phyloP scores from a whole-genome alignment of 2,113 vertebrate species.

The Caranx ignobilis region DNA sequence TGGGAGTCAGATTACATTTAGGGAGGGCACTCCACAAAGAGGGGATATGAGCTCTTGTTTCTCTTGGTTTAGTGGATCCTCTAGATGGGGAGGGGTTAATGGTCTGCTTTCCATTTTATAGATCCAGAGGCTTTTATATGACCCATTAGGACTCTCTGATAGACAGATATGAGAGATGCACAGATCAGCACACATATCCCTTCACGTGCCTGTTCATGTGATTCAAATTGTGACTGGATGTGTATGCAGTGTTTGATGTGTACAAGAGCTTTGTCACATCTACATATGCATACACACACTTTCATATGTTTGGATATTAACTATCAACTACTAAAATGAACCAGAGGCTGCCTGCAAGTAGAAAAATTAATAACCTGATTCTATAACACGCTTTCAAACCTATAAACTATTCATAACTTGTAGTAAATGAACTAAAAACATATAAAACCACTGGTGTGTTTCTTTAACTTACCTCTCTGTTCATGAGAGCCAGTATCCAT shows the following conservation, averaged over 20 bases:
- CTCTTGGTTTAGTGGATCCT: conserved; percentile 51
- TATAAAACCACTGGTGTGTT: background rate
- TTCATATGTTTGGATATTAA: background rate
- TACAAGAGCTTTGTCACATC: background rate
- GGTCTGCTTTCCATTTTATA: conserved; percentile 72
- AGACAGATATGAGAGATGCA: conserved; percentile 39
- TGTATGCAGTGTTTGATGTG: background rate
- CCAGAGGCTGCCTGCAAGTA: background rate
- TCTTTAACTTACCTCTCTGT: background rate
- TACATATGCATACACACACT: background rate
- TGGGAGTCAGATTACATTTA: conserved; percentile 70
- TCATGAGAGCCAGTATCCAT: background rate
- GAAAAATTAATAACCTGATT: background rate
- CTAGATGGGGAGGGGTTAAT: conserved; percentile 51
- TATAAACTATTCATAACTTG: background rate
- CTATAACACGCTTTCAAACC: background rate
- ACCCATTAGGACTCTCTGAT: conserved; percentile 65
- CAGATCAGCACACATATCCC: background rate
- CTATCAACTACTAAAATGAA: background rate
- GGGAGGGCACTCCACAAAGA: conserved; percentile 16
- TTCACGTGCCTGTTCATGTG: background rate
- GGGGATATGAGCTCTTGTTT: conserved; percentile 59
- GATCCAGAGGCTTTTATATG: conserved; percentile 76
- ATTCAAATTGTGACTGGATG: conserved; percentile 1
- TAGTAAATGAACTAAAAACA: background rate